Evolutionary conservation across 2,888 invertebrate genomes (phyloP).

Genomic region (Gibbula magus): DNA sequence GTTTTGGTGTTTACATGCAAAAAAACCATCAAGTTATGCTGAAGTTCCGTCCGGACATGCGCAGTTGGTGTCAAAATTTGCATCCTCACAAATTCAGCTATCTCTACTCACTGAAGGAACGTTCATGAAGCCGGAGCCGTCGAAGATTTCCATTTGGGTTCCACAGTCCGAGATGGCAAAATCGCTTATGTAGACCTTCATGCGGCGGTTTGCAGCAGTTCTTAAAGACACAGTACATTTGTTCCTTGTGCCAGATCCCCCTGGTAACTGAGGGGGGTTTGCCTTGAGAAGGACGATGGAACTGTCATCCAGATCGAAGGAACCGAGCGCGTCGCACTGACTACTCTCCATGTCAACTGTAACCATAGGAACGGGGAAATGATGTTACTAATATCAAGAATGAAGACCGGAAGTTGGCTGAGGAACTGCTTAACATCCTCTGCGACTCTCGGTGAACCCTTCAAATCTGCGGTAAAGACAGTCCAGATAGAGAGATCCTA

Average conservation of each 20-base stretch:
- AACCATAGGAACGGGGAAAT: neutral
- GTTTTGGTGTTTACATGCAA: too few species aligned
- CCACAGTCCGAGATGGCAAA: slow-evolving; percentile 18
- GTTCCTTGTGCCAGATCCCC: slow-evolving; percentile 13
- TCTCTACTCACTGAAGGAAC: slow-evolving; percentile 16
- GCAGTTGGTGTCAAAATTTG: neutral
- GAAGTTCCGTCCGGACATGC: neutral
- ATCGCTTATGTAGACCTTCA: slow-evolving; percentile 1
- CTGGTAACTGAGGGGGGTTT: slow-evolving; percentile 8
- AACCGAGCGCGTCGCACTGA: neutral
- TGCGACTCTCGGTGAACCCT: too few species aligned
- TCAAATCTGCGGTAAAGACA: too few species aligned
- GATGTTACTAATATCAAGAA: too few species aligned
- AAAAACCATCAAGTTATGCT: too few species aligned
- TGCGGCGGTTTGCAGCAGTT: neutral
- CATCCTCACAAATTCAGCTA: neutral
- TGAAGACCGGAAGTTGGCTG: too few species aligned
- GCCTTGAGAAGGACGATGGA: slow-evolving; percentile 12
- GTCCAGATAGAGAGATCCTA: too few species aligned
- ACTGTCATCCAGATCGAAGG: neutral
- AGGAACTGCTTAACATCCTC: too few species aligned
- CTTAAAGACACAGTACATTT: slow-evolving; percentile 9
- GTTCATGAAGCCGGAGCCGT: neutral
- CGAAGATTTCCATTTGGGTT: slow-evolving; percentile 4
- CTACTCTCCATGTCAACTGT: slow-evolving; percentile 21